These are phyloP conservation scores for Drosophila lini DNA, from an alignment of 1,140 invertebrate genomes.

Conservation along the genomic window DNA sequence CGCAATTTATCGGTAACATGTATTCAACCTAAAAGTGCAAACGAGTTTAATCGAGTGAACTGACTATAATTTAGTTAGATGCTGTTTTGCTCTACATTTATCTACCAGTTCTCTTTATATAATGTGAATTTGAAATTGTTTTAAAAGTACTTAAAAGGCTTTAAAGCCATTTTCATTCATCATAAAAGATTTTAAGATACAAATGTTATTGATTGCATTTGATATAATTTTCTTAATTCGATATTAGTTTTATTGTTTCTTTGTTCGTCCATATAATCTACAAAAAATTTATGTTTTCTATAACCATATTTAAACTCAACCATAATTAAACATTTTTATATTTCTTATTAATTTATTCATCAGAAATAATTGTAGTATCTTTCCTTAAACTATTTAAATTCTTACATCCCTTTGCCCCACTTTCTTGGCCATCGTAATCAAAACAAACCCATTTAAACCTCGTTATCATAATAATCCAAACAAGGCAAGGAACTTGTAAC, in stretches of 20 bases:
- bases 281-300: neutral
- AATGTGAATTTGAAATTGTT: neutral
- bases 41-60: conserved; percentile 11
- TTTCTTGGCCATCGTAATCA: conserved; percentile 28
- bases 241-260: neutral
- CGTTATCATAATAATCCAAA: conserved; percentile 32
- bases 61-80: neutral
- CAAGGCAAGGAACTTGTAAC: conserved; percentile 23
- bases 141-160: neutral
- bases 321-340: neutral
- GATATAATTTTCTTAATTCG: neutral
- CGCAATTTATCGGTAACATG: neutral
- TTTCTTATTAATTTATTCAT: neutral
- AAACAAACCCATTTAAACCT: conserved; percentile 39
- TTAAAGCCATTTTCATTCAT: neutral
- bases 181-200: neutral
- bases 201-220: neutral
- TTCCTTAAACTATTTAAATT: neutral
- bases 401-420: neutral
- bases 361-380: neutral
- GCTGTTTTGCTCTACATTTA: neutral
- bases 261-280: too few relatives aligned
- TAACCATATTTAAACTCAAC: neutral
- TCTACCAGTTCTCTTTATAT: neutral
- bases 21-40: conserved; percentile 3